Evolutionary conservation across 2,888 invertebrate genomes (phyloP).

Genomic region (Dichetophora obliterata): DNA sequence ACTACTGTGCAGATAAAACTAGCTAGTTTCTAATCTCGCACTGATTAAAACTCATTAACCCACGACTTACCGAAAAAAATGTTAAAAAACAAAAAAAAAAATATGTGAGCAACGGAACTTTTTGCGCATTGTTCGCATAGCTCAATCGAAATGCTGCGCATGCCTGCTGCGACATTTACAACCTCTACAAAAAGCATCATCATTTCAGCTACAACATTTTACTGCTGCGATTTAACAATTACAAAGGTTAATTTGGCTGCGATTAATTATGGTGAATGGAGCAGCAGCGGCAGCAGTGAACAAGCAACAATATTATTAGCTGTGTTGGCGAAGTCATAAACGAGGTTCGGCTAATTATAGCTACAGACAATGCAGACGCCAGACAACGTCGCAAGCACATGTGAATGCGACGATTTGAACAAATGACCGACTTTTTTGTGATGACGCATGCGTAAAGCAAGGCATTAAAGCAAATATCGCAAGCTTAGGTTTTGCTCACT

Average conservation of each 20-base stretch:
- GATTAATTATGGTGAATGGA: slow-evolving; percentile 16
- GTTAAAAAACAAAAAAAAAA: not conserved
- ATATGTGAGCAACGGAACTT: not conserved
- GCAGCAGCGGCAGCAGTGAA: slow-evolving; percentile 6
- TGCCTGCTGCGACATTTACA: slow-evolving; percentile 1
- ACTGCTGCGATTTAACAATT: slow-evolving; percentile 25
- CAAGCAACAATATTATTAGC: not conserved
- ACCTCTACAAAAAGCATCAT: not conserved
- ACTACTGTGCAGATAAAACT: not conserved
- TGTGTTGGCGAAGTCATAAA: not conserved
- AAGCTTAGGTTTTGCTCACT: too few relatives aligned
- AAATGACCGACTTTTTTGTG: not conserved
- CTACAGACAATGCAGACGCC: not conserved
- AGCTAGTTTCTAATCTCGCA: slow-evolving; percentile 7
- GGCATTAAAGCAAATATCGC: too few relatives aligned
- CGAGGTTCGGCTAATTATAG: not conserved
- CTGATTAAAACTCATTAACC: slow-evolving; percentile 32
- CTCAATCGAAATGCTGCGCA: slow-evolving; percentile 62
- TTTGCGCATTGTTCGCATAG: slow-evolving; percentile 47
- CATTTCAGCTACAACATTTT: slow-evolving; percentile 20
- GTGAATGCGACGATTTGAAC: not conserved
- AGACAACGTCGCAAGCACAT: not conserved
- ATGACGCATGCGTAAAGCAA: not conserved
- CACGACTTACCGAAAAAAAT: not conserved
- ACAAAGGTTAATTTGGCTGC: slow-evolving; percentile 38